phyloP scores from a whole-genome alignment of 2,888 invertebrate genomes.

The Habroteleia sp. region DNA sequence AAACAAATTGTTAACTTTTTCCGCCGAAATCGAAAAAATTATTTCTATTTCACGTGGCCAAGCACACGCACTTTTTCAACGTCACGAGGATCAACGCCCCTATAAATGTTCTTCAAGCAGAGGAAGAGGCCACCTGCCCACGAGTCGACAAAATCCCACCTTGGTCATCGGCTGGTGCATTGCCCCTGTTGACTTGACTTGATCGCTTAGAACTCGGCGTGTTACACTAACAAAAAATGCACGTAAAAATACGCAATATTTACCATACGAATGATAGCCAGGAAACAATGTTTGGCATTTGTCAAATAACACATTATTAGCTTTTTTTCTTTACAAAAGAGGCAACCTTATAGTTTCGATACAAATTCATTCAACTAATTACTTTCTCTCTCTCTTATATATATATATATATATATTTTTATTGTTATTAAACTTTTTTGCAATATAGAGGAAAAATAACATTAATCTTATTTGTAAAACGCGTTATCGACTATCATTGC shows the following conservation, averaged over 20 bases:
- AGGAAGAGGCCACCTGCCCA: slow-evolving; percentile 79
- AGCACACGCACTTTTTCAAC: slow-evolving; percentile 62
- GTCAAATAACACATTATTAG: too few relatives aligned
- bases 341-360: too few relatives aligned
- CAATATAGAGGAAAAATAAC: slow-evolving; percentile 13
- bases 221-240: slow-evolving; percentile 49
- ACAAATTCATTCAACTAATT: too few relatives aligned
- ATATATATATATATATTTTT: too few relatives aligned
- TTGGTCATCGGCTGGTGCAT: slow-evolving; percentile 68
- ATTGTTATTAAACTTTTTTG: too few relatives aligned
- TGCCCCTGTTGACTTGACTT: slow-evolving; percentile 76
- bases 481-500: not conserved
- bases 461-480: not conserved
- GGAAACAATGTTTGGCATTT: slow-evolving; percentile 39
- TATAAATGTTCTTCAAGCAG: slow-evolving; percentile 65
- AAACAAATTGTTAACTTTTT: slow-evolving; percentile 6
- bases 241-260: slow-evolving; percentile 53
- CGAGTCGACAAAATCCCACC: slow-evolving; percentile 70
- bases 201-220: slow-evolving; percentile 73
- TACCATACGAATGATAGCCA: slow-evolving; percentile 59
- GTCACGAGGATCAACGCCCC: slow-evolving; percentile 70
- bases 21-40: slow-evolving; percentile 56
- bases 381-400: too few relatives aligned
- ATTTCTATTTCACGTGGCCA: slow-evolving; percentile 53
- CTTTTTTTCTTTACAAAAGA: too few relatives aligned